Base-by-base conservation (phyloP, 2,113 vertebrate species). In the Prolemur simus region DNA sequence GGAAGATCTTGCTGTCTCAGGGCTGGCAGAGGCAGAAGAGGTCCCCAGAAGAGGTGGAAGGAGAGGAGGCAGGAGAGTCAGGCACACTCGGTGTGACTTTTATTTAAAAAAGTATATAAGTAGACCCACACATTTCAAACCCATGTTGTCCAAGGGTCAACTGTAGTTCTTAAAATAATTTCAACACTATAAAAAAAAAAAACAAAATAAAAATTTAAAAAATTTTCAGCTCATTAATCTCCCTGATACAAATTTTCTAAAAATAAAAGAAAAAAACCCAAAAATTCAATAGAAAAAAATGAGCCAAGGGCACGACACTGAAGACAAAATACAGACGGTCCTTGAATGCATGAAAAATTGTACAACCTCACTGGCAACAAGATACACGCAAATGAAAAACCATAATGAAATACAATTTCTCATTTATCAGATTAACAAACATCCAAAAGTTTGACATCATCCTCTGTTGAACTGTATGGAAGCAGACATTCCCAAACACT, bases 221-320 rank as follows among this genome's bases (percentile, higher is more conserved):
- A 73, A 73, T 81, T 96, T 96, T 89, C 63, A 83, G 47, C 45
- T 93, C 58, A 77, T 92, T 89, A 66, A 47, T 95, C 60, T 92
- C 69, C 39, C 18, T 60, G 69, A 42, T 49, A 91, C 81, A 66
- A 32, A 87, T 15, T 23, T 60, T 97, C 64, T 63, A 91, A 92
- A 94, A 84, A 54, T 9, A 47, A 23, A 69, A 60, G 58, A 82
- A 87, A 77, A 90, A 64, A 66, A 7, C 13, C 25, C 37, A 52
- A 96, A 92, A 83, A 78, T 25, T 95, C 66, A 60, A 52, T 64
- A 76, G 52, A 58, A 92, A 60, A 60, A 82, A 68, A 73, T 52
- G 27, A 95, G 25, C 68, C 87, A n/a, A 47, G 86, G 58, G 64
- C 12, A 17, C 11, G 58, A 66, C 47, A 82, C 39, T 42, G 54